Conservation (phyloP, 2,113 vertebrate species). For the Thunnus maccoyii region DNA sequence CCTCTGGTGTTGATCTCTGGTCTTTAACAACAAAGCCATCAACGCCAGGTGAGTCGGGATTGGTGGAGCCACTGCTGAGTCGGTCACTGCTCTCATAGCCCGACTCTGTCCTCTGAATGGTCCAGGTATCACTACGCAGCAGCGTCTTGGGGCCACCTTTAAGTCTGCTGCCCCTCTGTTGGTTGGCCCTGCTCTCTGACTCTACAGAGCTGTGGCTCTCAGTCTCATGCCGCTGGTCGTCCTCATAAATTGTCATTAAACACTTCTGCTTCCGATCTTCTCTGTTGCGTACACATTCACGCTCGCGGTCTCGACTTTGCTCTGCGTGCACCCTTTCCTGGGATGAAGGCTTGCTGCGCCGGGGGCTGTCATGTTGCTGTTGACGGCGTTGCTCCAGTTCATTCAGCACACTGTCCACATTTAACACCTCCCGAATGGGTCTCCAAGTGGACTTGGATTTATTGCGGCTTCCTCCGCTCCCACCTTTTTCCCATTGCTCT, state of each 20-base stretch:
- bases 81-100: slow-evolving; percentile 96
- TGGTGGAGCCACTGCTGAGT: slow-evolving; percentile 93
- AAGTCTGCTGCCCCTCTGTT: slow-evolving; percentile 72
- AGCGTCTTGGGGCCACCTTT: slow-evolving; percentile 84
- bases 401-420: slow-evolving; percentile 94
- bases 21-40: slow-evolving; percentile 85
- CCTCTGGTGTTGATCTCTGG: slow-evolving; percentile 78
- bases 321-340: slow-evolving; percentile 79
- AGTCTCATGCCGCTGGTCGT: slow-evolving; percentile 91
- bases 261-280: slow-evolving; percentile 89
- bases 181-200: slow-evolving; percentile 85
- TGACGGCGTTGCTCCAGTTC: slow-evolving; percentile 90
- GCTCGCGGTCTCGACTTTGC: slow-evolving; percentile 72
- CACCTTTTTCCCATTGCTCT: slow-evolving; percentile 87
- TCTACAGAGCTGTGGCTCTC: slow-evolving; percentile 92
- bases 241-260: slow-evolving; percentile 97
- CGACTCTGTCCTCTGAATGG: slow-evolving; percentile 94
- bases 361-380: slow-evolving; percentile 85
- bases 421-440: slow-evolving; percentile 94
- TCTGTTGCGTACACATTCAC: slow-evolving; percentile 75
- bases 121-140: slow-evolving; percentile 88
- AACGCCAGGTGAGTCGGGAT: slow-evolving; percentile 89
- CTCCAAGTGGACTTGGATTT: slow-evolving; percentile 90
- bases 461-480: slow-evolving; percentile 73
- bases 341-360: slow-evolving; percentile 79